Evolutionary conservation across 2,113 vertebrate species (phyloP), one percentile per base, ranked within the genome.

Genomic region (Stegastes partitus): DNA sequence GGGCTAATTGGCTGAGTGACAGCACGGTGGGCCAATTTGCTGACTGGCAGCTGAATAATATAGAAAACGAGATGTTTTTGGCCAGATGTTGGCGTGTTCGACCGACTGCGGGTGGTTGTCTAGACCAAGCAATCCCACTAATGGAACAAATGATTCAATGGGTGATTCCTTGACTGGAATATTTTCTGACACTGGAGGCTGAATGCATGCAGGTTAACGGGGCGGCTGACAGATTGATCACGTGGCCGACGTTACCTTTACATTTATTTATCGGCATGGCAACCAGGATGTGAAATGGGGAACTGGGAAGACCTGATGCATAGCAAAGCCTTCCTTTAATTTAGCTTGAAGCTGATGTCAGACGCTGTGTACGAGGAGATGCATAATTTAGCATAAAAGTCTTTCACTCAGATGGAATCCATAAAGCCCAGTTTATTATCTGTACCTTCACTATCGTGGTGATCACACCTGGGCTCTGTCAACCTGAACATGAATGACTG

Each of bases 401-500:
- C 9, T 49, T 57, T 55, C 50, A 69, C 77, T 72, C 28, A 68
- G 25, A 67, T 11, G 3, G 45, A 65, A 68, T 42, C 50, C 74
- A 66, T 53, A 72, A 85, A 74, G 28, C 49, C 23, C 39, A 64
- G 22, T 76, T 65, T 69, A 81, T 58, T 26, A 47, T 45, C 25
- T 15, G 55, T 34, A 47, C n/a, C 47, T 53, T 28, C 5, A 61
- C 16, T 34, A 21, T 59, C 22, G 25, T 66, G 61, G 12, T 56
- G 56, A 58, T 26, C 45, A 61, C 31, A 83, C 77, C 50, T 22
- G 55, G 68, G 71, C 77, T 71, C 19, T 70, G 65, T 73, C 69
- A 86, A 86, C 88, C 56, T 63, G 79, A 91, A 81, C 79, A 85
- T 79, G 79, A 87, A 70, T 84, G 39, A 80, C 73, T 68, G 82